Conservation (phyloP, 2,113 vertebrate genomes). For the Gnathonemus echidnorhynchus region DNA sequence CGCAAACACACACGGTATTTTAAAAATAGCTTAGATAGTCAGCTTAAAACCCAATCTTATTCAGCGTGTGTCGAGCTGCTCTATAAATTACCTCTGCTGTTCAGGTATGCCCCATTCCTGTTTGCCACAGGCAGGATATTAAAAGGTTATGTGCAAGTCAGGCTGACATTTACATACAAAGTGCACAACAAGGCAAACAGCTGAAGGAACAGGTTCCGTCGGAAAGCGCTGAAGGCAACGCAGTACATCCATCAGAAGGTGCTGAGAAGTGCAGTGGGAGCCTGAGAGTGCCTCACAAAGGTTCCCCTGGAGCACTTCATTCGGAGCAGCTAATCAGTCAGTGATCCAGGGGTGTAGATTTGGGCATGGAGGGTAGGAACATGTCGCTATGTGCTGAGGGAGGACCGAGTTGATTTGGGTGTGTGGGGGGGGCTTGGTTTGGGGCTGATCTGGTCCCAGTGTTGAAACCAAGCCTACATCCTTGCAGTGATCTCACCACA, state of each 20-base stretch:
- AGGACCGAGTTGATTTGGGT: neutral
- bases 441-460: neutral
- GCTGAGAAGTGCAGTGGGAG: neutral
- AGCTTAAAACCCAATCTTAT: neutral
- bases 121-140: neutral
- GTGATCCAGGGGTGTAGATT: neutral
- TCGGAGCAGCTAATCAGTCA: neutral
- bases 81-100: neutral
- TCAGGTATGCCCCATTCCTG: neutral
- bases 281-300: neutral
- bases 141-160: neutral
- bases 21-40: neutral
- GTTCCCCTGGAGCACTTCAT: neutral
- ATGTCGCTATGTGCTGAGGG: neutral
- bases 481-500: neutral
- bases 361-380: neutral
- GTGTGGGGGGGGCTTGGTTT: no score
- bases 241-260: neutral
- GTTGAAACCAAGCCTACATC: neutral
- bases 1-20: neutral
- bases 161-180: neutral
- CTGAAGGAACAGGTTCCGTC: neutral
- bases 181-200: neutral
- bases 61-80: neutral
- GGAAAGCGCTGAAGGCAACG: neutral